Evolutionary conservation across 2,797 vertebrate genomes (phyloP), one percentile per base, ranked within the genome.

Genomic region (Helicolenus hilgendorfi): DNA sequence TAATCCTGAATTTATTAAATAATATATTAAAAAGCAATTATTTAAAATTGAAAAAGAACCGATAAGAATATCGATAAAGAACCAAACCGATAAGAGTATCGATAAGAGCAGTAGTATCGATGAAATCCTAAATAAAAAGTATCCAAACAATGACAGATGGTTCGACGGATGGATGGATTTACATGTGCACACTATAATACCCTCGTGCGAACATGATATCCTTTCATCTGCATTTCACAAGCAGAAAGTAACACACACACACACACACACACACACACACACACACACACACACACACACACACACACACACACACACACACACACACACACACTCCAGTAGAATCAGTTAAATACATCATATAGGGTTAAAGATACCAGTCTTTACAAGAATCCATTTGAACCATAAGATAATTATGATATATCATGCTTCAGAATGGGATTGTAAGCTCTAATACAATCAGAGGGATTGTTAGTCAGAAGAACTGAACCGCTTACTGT

Each of bases 101-200:
- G 38, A 41, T 41, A 41, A 15, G 14, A 45, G 41, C 14, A 45
- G 41, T 45, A 45, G 41, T 45, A 45, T 45, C 2, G 14, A 45
- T 45, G 18, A 45, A 45, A 45, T 45, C 41, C 14, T 65, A 36
- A 95, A 94, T 72, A 73, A 83, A 92, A 64, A 11, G 27, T 87
- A 84, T 92, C 75, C 41, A 65, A 84, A 92, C 63, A 49, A 77
- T 49, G 41, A 20, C 41, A 49, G 41, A 49, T 49, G 41, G 41
- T 18, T 18, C 41, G 15, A 49, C 41, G 15, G 15, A 49, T 20
- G 41, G 41, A 31, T 77, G 72, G 80, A 77, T 80, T 80, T 38
- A 33, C 60, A 31, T 27, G 3, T 9, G 10, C 14, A 45, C 18
- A 26, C 53, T 55, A 11, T 83, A 64, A 86, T 29, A 35, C 83